Evolutionary conservation across 2,113 vertebrate species (phyloP), one percentile per base, ranked within the genome.

Genomic region (Engraulis encrasicolus): DNA sequence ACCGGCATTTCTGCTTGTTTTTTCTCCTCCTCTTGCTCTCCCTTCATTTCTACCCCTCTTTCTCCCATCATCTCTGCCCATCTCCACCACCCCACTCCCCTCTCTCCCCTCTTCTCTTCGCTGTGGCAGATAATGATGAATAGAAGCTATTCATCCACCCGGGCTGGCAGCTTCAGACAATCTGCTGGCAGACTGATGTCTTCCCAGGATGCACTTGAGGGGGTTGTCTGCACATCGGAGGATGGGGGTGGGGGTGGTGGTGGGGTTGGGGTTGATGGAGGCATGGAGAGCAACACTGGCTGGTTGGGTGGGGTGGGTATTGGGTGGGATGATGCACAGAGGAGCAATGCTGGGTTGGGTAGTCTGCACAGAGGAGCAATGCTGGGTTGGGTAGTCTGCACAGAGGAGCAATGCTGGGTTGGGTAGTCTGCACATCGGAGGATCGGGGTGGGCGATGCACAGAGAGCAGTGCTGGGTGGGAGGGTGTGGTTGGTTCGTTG

Each of bases 51-150:
- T 52, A 52, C 71, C 18, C 17, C 52, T 71, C 50, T 23, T 66
- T 31, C 49, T 61, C 58, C 79, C 58, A 78, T 58, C 20, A 5
- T 58, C 20, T 58, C 20, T 58, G 20, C 23, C 54, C n/a, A 18
- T 58, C 54, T 74, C 66, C 27, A 6, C 11, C 58, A 11, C n/a
- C 27, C 58, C 5, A 20, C 27, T 23, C 11, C 58, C 27, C 40
- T 9, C 40, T 9, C 9, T 45, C 40, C 9, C 9, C 40, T 45
- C 40, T 9, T 9, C 40, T 9, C 40, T 45, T 45, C 58, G 31
- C 66, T 34, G 66, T 74, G 12, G 66, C 78, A 95, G 93, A 93
- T 90, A 95, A 95, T 79, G 91, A 94, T 86, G 93, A 92, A 82
- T 93, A 89, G 85, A 71, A 78, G 82, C 87, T 23, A 58, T 81